phyloP scores from a whole-genome alignment of 2,888 invertebrate species.

The Andricus curvator region DNA sequence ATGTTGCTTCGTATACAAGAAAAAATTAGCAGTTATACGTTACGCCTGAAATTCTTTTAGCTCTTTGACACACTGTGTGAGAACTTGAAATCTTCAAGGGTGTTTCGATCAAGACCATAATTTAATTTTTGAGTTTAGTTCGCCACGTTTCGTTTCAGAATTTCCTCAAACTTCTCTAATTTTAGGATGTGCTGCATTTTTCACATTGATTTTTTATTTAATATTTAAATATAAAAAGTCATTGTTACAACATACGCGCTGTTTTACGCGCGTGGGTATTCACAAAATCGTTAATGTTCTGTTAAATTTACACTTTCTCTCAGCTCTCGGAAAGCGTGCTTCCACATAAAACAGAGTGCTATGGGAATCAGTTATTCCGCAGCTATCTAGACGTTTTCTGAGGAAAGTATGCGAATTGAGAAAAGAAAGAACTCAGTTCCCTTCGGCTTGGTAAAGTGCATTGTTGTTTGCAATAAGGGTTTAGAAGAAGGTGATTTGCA shows the following conservation, averaged over 20 bases:
- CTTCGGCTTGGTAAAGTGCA: slow-evolving; percentile 23
- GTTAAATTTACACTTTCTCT: slow-evolving; percentile 28
- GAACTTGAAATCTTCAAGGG: no score
- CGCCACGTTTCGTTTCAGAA: no score
- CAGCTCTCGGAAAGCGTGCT: slow-evolving; percentile 22
- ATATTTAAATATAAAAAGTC: no score
- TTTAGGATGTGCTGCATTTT: no score
- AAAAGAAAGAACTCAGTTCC: not conserved
- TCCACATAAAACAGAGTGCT: slow-evolving; percentile 28
- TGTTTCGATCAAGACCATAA: no score
- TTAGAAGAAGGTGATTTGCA: slow-evolving; percentile 30
- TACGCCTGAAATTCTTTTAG: no score
- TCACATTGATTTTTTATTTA: no score
- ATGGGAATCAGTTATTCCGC: slow-evolving; percentile 12
- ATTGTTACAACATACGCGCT: not conserved
- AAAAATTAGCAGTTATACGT: no score
- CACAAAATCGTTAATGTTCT: slow-evolving; percentile 25
- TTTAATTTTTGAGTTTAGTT: no score
- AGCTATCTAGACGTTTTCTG: slow-evolving; percentile 31
- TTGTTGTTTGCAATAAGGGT: slow-evolving; percentile 21
- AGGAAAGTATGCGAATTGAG: not conserved
- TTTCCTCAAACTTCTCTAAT: no score
- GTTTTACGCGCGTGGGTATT: not conserved
- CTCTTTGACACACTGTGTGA: no score
- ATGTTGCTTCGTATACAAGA: no score